A percentile compares a stretch with the other conserved stretches of the same genome.
These are phyloP conservation scores for Molanna angustata DNA, from an alignment of 2,888 invertebrate species.

Conservation along the genomic window DNA sequence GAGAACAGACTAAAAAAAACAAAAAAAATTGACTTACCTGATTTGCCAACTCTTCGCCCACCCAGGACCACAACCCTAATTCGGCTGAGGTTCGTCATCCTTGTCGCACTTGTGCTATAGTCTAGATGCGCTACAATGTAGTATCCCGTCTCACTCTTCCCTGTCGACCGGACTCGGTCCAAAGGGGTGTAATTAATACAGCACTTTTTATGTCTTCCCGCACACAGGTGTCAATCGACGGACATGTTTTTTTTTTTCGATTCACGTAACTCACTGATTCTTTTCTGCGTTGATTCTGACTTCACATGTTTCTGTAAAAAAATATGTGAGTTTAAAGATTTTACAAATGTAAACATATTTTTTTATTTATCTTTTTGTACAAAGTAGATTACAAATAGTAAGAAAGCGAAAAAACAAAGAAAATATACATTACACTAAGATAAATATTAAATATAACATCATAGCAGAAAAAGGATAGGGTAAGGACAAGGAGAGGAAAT, in stretches of 20 bases:
- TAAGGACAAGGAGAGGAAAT: too few species aligned
- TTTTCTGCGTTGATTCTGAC: too few species aligned
- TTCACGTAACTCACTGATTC: too few species aligned
- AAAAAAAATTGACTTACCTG: slow-evolving; percentile 57
- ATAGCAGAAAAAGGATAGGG: too few species aligned
- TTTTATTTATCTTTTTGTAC: too few species aligned
- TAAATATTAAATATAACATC: too few species aligned
- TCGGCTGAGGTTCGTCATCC: slow-evolving; percentile 74
- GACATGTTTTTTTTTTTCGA: background rate
- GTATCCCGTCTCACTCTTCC: slow-evolving; percentile 8
- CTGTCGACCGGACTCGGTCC: slow-evolving; percentile 3
- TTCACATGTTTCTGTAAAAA: too few species aligned
- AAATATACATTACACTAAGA: too few species aligned
- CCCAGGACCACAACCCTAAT: slow-evolving; percentile 79
- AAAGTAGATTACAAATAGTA: too few species aligned
- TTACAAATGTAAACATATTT: too few species aligned
- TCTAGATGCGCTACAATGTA: background rate
- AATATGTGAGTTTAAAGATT: too few species aligned
- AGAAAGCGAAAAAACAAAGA: too few species aligned
- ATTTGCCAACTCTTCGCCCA: slow-evolving; percentile 73
- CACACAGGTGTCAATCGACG: background rate
- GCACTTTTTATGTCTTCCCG: background rate
- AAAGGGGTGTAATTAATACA: slow-evolving; percentile 8
- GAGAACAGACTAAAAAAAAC: slow-evolving; percentile 2
- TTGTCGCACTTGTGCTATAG: slow-evolving; percentile 11